Evolutionary conservation across 2,797 vertebrate genomes (phyloP), one percentile per base, ranked within the genome.

Genomic region (Eidolon dupreanum): DNA sequence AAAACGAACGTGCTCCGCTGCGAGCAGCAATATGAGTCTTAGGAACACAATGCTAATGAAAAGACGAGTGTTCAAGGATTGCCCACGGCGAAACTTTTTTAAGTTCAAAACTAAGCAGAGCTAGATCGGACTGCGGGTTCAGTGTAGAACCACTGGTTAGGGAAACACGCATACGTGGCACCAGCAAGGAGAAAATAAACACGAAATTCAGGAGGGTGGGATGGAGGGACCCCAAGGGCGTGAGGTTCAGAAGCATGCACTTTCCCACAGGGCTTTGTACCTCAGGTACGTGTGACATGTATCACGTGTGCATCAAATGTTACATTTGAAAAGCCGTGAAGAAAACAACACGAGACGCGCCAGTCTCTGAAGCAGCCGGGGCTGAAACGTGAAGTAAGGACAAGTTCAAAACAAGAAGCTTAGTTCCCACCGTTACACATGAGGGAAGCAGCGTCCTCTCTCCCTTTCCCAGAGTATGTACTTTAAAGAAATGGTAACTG

Each of bases 61-160:
- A 93, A 4, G 24, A 10, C 38, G 13, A 20, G 20, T 31, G 20
- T 74, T 26, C 11, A 71, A 61, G 66, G 66, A 28, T 38, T 20
- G 41, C 57, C n/a, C 31, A 24, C 3, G 0, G 1, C 12, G 6
- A 2, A 6, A 22, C 13, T 24, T 66, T 26, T 33, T 85, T 6
- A 65, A 93, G 17, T 66, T 61, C 26, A 78, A 79, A 88, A 31
- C 38, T 12, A 73, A 84, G 63, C 63, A 73, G 10, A 83, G 15
- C 19, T 51, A 65, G 68, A 53, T 8, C 36, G 38, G 66, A 49
- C 22, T 59, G 12, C 12, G 55, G 1, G 31, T 38, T 82, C 74
- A 8, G 5, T 84, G 63, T 71, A 90, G 46, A 88, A n/a, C 5
- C 11, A 7, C 3, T n/a, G 5, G 0, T 59, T 38, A 86, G 17